Percentiles rank a stretch among this genome's conserved stretches.
phyloP scores from a whole-genome alignment of 2,113 vertebrate genomes.

The Burhinus bistriatus region DNA sequence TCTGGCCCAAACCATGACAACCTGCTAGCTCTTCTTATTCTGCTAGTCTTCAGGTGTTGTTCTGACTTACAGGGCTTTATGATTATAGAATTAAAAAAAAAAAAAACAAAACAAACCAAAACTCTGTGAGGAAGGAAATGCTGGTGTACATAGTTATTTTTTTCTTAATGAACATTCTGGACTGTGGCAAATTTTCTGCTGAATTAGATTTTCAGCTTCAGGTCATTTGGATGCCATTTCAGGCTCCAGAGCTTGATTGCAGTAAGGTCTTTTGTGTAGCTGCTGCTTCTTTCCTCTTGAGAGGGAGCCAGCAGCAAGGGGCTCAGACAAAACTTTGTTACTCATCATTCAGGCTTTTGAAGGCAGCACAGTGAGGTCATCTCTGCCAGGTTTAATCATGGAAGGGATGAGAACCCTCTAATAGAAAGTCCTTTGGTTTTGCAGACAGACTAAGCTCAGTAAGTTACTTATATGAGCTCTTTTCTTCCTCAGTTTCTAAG shows the following conservation, averaged over 20 bases:
- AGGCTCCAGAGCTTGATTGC: background rate
- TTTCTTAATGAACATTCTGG: background rate
- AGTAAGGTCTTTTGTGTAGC: background rate
- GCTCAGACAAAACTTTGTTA: background rate
- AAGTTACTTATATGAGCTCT: background rate
- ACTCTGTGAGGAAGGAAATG: background rate
- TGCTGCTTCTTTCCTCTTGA: background rate
- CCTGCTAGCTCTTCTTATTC: background rate
- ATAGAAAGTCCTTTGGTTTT: background rate
- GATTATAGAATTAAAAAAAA: background rate
- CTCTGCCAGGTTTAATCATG: background rate
- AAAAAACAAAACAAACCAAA: too few species aligned
- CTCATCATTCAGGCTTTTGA: background rate
- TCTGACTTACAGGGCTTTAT: background rate
- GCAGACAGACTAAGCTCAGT: background rate
- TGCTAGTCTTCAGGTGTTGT: background rate
- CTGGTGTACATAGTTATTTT: background rate
- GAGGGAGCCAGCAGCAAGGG: background rate
- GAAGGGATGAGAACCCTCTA: background rate
- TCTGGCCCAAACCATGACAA: too few species aligned
- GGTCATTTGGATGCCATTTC: background rate
- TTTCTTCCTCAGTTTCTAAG: background rate
- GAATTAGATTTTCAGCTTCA: background rate
- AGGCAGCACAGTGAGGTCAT: background rate
- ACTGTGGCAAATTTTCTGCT: background rate